Evolutionary conservation across 2,797 vertebrate genomes (phyloP), one percentile per base, ranked within the genome.

Genomic region (Chelmon rostratus): DNA sequence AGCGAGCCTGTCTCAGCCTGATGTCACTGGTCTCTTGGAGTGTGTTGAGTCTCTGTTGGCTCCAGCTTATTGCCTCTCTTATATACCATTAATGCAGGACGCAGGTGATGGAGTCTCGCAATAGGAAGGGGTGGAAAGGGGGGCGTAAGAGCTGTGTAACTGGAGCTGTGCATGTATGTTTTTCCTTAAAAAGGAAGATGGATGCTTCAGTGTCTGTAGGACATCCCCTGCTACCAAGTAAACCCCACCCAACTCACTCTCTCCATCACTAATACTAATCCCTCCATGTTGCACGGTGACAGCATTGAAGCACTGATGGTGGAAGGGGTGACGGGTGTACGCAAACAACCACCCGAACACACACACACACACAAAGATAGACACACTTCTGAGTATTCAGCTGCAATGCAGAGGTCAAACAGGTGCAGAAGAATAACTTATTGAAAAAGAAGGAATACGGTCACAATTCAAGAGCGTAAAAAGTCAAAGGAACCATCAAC

Each of bases 121-220:
- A 86, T 73, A 38, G 75, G 72, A 81, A 59, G 74, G 70, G 57
- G 6, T 9, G 8, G 40, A 13, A 13, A 56, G 66, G 58, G 58
- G 25, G 72, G 70, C 31, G 1, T 40, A 68, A 62, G 40, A 54
- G 38, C 46, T 77, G 87, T 90, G 87, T 90, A 83, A 92, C 52
- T 1, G 35, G 88, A 93, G 84, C 80, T 12, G 74, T 37, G 58
- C 50, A 58, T 78, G 54, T 83, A 61, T 54, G 58, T 74, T 92
- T 92, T 89, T 86, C 86, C 86, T 93, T 90, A 87, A 90, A 93
- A 92, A 84, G 91, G 83, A 82, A 1, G 70, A 78, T 80, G 76
- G 65, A 83, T 73, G 68, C 74, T 79, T 75, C 1, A 15, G 49
- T 74, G 49, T 72, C 40, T 56, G 12, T 16, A 38, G 72, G 57